Evolutionary conservation across 2,888 invertebrate species (phyloP), one percentile per base, ranked within the genome.

Genomic region (Lithophane semibrunnea): DNA sequence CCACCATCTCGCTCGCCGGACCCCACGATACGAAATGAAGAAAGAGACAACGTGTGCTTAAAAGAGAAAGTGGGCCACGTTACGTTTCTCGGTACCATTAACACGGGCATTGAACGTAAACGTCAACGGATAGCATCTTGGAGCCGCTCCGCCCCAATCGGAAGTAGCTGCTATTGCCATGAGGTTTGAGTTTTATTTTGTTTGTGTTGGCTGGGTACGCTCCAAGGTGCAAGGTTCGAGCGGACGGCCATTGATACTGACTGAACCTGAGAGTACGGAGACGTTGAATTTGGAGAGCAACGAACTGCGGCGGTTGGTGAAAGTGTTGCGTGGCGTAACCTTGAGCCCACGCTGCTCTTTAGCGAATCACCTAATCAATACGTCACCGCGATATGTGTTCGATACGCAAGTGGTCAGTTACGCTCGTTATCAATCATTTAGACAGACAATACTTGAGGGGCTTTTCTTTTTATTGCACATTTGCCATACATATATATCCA

Each of bases 61-160:
- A 96, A 96, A 96, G 96, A 96, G 96, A 96, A 96, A 96, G 96
- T 96, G 96, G 96, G 96, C 96, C 96, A 96, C 93, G 95, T 95
- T 96, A 95, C 93, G 96, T 96, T 96, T 95, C 96, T 94, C 94
- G 93, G 92, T 95, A 94, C 95, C 94, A 96, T 96, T 96, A 95
- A 92, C 95, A 94, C 94, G 95, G 94, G 94, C 96, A 95, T 95
- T 95, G 96, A 95, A 96, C 96, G 95, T 95, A 94, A 95, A 95
- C 94, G 94, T 93, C 93, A 94, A 92, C 91, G 93, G 92, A 93
- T 93, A 93, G 91, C 90, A 94, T 93, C 92, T 93, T 89, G 81
- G 83, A 85, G 77, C 82, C 78, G 87, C 81, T 86, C 69, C 83
- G 82, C 72, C 77, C n/a, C 83, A 87, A 75, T 89, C 85, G 77